Evolutionary conservation across 1,140 invertebrate species (phyloP).

Genomic region (Drosophila punjabiensis): DNA sequence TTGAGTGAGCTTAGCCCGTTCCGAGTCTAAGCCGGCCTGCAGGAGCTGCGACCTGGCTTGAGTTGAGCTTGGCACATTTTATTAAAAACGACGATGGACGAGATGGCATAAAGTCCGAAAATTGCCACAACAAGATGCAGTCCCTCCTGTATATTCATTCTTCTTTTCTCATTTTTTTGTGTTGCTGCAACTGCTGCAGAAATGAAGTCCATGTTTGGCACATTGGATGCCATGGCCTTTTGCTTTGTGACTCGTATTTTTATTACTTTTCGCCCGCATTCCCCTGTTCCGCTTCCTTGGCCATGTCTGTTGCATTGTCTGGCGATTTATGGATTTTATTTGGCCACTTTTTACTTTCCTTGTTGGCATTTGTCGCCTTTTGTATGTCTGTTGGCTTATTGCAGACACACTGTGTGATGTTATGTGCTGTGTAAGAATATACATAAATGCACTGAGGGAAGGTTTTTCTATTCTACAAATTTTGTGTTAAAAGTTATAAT

Average conservation of each 20-base stretch:
- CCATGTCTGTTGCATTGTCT: constrained; percentile 64
- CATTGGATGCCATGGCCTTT: constrained; percentile 30
- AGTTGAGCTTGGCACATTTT: constrained; percentile 63
- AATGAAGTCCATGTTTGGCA: constrained; percentile 65
- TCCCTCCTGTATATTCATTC: background rate
- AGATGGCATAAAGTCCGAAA: constrained; percentile 57
- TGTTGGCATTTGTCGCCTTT: constrained; percentile 79
- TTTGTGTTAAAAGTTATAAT: background rate
- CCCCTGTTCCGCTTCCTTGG: constrained; percentile 6
- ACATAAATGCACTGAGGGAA: background rate
- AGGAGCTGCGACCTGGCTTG: constrained; percentile 26
- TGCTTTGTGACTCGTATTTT: constrained; percentile 64
- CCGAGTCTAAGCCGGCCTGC: constrained; percentile 36
- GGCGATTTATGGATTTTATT: constrained; percentile 83
- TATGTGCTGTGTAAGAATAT: constrained; percentile 34
- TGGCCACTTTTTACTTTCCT: constrained; percentile 72
- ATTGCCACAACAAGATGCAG: constrained; percentile 58
- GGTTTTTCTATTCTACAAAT: background rate
- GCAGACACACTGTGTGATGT: constrained; percentile 54
- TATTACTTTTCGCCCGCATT: constrained; percentile 47
- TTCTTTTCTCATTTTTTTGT: background rate
- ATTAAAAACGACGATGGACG: constrained; percentile 79
- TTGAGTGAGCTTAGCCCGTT: constrained; percentile 48
- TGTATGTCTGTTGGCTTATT: constrained; percentile 76
- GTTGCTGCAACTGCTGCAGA: constrained; percentile 36